Evolutionary conservation across 2,113 vertebrate genomes (phyloP).

Genomic region (Prolemur simus): DNA sequence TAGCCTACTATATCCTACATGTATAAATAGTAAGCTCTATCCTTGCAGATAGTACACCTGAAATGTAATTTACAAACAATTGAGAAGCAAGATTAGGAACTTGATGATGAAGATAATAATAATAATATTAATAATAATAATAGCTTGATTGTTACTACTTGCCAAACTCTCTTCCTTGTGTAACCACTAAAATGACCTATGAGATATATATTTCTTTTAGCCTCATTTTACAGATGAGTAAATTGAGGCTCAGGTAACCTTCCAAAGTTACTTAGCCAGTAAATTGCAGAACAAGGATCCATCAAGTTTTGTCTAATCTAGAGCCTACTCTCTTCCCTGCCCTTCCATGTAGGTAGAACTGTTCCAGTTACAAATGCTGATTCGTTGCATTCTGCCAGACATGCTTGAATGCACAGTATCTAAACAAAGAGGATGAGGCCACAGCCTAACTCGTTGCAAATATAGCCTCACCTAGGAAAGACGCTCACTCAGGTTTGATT

Average conservation of each 20-base stretch:
- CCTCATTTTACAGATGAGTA: background rate
- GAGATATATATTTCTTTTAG: background rate
- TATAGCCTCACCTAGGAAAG: background rate
- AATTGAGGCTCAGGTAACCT: background rate
- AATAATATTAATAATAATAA: background rate
- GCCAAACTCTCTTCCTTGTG: background rate
- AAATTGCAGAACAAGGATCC: background rate
- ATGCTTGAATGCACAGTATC: background rate
- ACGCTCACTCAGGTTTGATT: background rate
- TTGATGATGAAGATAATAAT: background rate
- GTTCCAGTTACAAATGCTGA: background rate
- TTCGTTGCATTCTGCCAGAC: background rate
- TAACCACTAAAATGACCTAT: background rate
- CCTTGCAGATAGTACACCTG: too few species aligned
- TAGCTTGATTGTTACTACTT: background rate
- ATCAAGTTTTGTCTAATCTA: background rate
- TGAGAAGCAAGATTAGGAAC: background rate
- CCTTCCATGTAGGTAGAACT: fast-evolving
- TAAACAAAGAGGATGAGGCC: background rate
- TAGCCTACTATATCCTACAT: background rate
- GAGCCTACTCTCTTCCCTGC: background rate
- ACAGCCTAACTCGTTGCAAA: background rate
- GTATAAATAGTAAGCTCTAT: background rate
- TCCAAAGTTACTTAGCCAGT: background rate
- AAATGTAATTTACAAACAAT: background rate